Conservation (phyloP, 2,888 invertebrate species). For the Papilio elwesi region DNA sequence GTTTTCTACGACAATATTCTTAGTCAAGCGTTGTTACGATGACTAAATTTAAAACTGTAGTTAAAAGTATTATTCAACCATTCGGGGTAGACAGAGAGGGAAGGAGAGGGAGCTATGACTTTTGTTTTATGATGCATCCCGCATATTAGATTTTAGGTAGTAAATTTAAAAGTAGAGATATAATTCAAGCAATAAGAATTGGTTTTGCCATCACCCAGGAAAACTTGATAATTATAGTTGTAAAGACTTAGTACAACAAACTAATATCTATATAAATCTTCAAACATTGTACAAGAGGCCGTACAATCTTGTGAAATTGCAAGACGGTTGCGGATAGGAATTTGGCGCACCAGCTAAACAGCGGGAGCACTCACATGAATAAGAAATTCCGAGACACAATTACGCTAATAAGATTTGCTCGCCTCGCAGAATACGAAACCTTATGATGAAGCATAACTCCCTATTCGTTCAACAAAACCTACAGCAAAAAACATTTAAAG, state of each 20-base stretch:
- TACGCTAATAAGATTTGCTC: slow-evolving; percentile 30
- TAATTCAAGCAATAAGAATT: too few relatives aligned
- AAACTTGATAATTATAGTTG: too few relatives aligned
- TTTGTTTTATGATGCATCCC: too few relatives aligned
- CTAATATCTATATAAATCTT: slow-evolving; percentile 21
- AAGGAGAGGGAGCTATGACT: too few relatives aligned
- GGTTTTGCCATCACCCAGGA: too few relatives aligned
- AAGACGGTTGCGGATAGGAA: slow-evolving; percentile 17
- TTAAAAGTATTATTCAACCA: too few relatives aligned
- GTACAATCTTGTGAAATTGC: slow-evolving; percentile 24
- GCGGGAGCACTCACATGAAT: slow-evolving; percentile 31
- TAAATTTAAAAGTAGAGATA: too few relatives aligned
- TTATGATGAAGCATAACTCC: slow-evolving; percentile 20
- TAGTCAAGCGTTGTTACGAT: too few relatives aligned
- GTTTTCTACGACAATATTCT: too few relatives aligned
- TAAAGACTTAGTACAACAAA: neutral
- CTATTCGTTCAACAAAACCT: slow-evolving; percentile 6
- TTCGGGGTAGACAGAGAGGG: too few relatives aligned
- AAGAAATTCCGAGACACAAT: slow-evolving; percentile 33
- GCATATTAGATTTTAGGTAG: too few relatives aligned
- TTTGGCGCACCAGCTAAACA: slow-evolving; percentile 20
- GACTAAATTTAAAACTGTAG: too few relatives aligned
- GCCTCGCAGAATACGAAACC: slow-evolving; percentile 22
- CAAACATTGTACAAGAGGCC: slow-evolving; percentile 24
- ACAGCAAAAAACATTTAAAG: neutral